These are phyloP conservation scores for Pantherophis vulpinus DNA, from an alignment of 2,797 vertebrate species.

Conservation along the genomic window DNA sequence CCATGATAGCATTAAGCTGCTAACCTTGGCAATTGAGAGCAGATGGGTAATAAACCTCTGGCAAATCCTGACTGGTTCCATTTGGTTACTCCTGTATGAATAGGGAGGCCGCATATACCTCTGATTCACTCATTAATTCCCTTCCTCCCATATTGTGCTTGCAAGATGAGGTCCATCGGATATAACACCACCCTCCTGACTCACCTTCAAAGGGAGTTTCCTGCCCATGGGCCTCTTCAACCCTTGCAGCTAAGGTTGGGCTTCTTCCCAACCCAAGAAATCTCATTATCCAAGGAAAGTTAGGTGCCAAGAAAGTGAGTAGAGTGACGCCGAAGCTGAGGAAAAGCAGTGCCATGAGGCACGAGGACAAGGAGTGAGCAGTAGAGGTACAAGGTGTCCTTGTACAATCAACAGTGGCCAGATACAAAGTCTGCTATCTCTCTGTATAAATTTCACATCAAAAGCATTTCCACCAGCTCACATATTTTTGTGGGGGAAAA, in stretches of 20 bases:
- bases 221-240: background rate
- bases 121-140: background rate
- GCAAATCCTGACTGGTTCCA: background rate
- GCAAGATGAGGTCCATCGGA: background rate
- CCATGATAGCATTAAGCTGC: background rate
- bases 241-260: slow-evolving; percentile 31
- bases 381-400: background rate
- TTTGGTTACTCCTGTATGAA: background rate
- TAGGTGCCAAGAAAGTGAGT: slow-evolving; percentile 4
- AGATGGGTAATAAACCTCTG: background rate
- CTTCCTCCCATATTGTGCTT: background rate
- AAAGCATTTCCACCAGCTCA: background rate
- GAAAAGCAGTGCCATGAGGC: background rate
- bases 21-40: background rate
- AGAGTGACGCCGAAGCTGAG: background rate
- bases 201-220: slow-evolving; percentile 27
- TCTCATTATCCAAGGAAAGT: slow-evolving; percentile 1
- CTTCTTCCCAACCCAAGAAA: background rate
- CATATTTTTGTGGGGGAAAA: background rate
- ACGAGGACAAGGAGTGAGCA: background rate
- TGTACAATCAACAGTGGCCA: background rate
- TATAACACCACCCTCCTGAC: slow-evolving; percentile 15
- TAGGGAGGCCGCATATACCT: no score
- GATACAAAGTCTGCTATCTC: background rate
- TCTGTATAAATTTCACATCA: background rate